These are phyloP conservation scores for Sarcophaga subvicina DNA, from an alignment of 2,888 invertebrate genomes.

Conservation along the genomic window DNA sequence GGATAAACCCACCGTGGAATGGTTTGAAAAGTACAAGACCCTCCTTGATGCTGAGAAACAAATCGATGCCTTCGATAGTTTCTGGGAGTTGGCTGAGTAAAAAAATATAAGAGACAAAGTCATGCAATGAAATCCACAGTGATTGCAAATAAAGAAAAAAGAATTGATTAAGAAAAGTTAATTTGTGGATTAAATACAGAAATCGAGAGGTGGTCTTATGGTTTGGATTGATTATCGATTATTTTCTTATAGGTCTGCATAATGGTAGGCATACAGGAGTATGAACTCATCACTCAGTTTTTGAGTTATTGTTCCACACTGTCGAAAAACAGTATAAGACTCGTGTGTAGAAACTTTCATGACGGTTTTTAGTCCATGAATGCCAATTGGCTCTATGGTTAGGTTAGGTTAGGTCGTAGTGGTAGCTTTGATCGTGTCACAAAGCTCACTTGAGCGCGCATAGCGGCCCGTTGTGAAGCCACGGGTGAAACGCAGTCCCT, in stretches of 20 bases:
- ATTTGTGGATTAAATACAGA: neutral
- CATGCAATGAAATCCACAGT: neutral
- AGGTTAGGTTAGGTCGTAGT: too few relatives aligned
- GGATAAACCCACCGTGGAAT: slow-evolving; percentile 47
- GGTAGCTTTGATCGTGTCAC: too few relatives aligned
- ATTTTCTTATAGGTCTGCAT: neutral
- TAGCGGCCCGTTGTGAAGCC: too few relatives aligned
- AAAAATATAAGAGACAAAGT: neutral
- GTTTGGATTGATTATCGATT: neutral
- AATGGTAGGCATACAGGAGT: too few relatives aligned
- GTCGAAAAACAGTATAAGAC: too few relatives aligned
- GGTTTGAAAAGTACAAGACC: slow-evolving; percentile 50
- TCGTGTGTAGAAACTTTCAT: too few relatives aligned
- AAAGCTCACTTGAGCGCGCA: too few relatives aligned
- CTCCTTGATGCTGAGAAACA: slow-evolving; percentile 44
- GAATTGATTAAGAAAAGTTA: neutral
- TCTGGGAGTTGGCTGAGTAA: neutral
- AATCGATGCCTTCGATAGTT: slow-evolving; percentile 36
- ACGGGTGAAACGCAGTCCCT: too few relatives aligned
- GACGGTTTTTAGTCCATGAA: too few relatives aligned
- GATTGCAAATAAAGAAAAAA: neutral
- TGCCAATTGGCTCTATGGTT: too few relatives aligned
- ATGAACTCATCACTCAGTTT: too few relatives aligned
- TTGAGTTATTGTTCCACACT: too few relatives aligned
- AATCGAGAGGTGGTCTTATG: neutral